Percentiles rank a stretch among this genome's conserved stretches.
Conservation (phyloP, 1,140 invertebrate species). For the Solen grandis region DNA sequence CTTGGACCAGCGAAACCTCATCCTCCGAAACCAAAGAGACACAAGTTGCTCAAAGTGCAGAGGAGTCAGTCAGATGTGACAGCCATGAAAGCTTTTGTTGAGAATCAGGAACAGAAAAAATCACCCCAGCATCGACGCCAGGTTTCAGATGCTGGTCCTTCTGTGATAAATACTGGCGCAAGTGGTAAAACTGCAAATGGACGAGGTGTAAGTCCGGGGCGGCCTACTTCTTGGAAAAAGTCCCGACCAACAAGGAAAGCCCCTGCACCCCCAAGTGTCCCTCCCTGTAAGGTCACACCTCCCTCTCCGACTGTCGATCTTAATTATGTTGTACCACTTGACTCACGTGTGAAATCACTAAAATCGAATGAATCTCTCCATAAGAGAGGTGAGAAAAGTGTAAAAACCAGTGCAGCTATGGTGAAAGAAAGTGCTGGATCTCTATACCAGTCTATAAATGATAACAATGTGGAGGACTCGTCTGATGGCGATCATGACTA, state of each 20-base stretch:
- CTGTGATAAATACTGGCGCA: too few relatives aligned
- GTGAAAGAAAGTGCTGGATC: background rate
- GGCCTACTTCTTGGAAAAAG: slow-evolving; percentile 3
- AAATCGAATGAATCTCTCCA: background rate
- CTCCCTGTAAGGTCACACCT: background rate
- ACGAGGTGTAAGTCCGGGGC: background rate
- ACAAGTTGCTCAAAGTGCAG: slow-evolving; percentile 50
- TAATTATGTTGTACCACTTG: slow-evolving; percentile 34
- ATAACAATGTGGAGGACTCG: slow-evolving; percentile 1
- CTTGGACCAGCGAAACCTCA: slow-evolving; percentile 46
- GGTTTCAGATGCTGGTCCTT: background rate
- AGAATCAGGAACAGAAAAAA: slow-evolving; percentile 23
- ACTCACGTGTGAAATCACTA: slow-evolving; percentile 33
- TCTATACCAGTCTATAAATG: slow-evolving; percentile 43
- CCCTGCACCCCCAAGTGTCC: slow-evolving; percentile 23
- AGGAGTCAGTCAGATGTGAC: slow-evolving; percentile 55
- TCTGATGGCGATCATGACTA: slow-evolving; percentile 47
- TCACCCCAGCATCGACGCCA: background rate
- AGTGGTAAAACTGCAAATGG: too few relatives aligned
- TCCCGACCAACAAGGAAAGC: slow-evolving; percentile 42
- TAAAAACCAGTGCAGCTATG: background rate
- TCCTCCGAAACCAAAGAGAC: slow-evolving; percentile 50
- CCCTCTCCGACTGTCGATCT: slow-evolving; percentile 10
- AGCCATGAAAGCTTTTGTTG: slow-evolving; percentile 37
- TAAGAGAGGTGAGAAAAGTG: background rate